Evolutionary conservation across 2,113 vertebrate species (phyloP).

Genomic region (Ictidomys tridecemlineatus): DNA sequence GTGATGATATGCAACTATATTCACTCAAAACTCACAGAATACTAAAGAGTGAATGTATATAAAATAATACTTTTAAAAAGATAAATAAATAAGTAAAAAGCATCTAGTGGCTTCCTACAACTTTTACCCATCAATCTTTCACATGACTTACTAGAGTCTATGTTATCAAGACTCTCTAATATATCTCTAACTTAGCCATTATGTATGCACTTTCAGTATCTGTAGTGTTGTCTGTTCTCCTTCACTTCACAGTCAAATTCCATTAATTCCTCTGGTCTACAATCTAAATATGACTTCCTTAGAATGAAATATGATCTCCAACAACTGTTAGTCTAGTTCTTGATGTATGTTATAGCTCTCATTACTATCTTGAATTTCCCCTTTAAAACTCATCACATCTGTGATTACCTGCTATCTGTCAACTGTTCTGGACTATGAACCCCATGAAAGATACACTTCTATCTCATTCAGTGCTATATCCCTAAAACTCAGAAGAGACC

Average conservation of each 20-base stretch:
- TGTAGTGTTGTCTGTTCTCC: not conserved
- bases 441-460: too few relatives aligned
- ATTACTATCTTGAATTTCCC: not conserved
- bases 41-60: not conserved
- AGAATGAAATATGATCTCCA: not conserved
- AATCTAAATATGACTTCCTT: not conserved
- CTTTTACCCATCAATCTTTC: not conserved
- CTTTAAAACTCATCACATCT: not conserved
- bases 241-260: not conserved
- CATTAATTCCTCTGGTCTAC: not conserved
- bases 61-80: not conserved
- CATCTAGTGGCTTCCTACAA: not conserved
- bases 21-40: not conserved
- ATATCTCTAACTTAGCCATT: not conserved
- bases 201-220: not conserved
- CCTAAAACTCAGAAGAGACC: not conserved
- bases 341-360: too few relatives aligned
- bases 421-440: not conserved
- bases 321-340: not conserved
- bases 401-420: not conserved
- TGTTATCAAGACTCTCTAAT: not conserved
- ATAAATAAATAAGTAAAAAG: not conserved
- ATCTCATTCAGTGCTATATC: not conserved
- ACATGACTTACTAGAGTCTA: not conserved
- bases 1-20: not conserved